Evolutionary conservation across 2,113 vertebrate genomes (phyloP), one percentile per base, ranked within the genome.

Genomic region (Clinocottus analis): DNA sequence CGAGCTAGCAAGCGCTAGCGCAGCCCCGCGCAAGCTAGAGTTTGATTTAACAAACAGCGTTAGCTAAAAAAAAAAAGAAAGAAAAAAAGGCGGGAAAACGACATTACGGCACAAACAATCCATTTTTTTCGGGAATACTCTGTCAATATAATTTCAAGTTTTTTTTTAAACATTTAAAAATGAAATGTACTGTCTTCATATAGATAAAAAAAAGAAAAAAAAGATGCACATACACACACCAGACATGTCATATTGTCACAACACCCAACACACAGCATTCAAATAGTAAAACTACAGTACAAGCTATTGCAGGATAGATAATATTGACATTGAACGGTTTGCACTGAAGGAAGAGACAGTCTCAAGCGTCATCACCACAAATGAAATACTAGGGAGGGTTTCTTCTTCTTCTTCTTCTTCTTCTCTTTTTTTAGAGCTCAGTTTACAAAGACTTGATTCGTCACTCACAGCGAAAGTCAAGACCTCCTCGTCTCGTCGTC

Each of bases 301-400:
- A 87, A 92, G 86, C 90, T 91, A 84, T 85, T 91, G 89, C 88
- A 92, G 78, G 77, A 91, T 75, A 89, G 87, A 92, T 90, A 85
- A 88, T 86, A 91, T n/a, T n/a, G 80, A 94, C 88, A 91, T 85
- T 76, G 12, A 91, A 91, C 85, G n/a, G n/a, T n/a, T n/a, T n/a
- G n/a, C n/a, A n/a, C n/a, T n/a, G n/a, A n/a, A n/a, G n/a, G n/a
- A n/a, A n/a, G n/a, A n/a, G n/a, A 79, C 29, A 31, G 81, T 84
- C 91, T 90, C 77, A 68, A 83, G 79, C 87, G 69, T 56, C n/a
- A 76, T 58, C 65, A 71, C 74, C 31, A 92, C 82, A 77, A 82
- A 77, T 71, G 37, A 80, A 85, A 73, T 85, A 80, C 69, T 62
- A 43, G 7, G 31, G 23, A 23, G 45, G 47, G 4, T 5, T 4